Conservation (phyloP, 1,140 invertebrate genomes). For the Schlechtendalia chinensis region DNA sequence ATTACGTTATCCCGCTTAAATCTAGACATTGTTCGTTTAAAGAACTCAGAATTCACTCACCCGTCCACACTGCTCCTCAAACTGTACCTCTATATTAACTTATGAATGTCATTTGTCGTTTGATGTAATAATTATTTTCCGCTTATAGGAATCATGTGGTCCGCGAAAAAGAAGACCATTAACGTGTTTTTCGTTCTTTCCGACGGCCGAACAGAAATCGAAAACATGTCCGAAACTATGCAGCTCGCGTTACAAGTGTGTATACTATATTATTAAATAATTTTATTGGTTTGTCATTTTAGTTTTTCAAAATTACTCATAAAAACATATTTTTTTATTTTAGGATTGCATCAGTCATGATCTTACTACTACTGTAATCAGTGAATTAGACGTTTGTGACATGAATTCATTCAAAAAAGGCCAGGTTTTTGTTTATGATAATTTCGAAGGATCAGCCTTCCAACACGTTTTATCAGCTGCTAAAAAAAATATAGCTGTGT, state of each 20-base stretch:
- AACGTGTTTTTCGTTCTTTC: slow-evolving; percentile 25
- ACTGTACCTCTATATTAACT: no score
- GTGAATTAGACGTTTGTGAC: slow-evolving; percentile 22
- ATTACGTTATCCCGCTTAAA: no score
- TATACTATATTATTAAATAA: neutral
- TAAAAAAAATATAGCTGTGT: slow-evolving; percentile 38
- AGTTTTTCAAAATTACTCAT: no score
- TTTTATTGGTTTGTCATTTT: no score
- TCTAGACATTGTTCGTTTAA: no score
- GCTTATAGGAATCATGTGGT: neutral
- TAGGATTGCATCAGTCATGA: slow-evolving; percentile 33
- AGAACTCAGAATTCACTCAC: no score
- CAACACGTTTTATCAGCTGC: slow-evolving; percentile 2
- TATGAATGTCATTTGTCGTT: no score
- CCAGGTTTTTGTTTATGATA: slow-evolving; percentile 38
- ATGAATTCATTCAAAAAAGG: slow-evolving; percentile 26
- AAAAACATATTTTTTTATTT: neutral
- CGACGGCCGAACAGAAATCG: neutral
- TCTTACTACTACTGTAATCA: slow-evolving; percentile 8
- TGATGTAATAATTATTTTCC: no score
- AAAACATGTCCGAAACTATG: slow-evolving; percentile 43
- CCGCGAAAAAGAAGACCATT: slow-evolving; percentile 20
- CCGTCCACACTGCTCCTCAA: no score
- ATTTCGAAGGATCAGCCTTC: slow-evolving; percentile 42
- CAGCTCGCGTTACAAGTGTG: slow-evolving; percentile 33